A percentile compares a stretch with the other conserved stretches of the same genome.
Evolutionary conservation across 2,888 invertebrate species (phyloP).

Genomic region (Drosophila trichaetosa): DNA sequence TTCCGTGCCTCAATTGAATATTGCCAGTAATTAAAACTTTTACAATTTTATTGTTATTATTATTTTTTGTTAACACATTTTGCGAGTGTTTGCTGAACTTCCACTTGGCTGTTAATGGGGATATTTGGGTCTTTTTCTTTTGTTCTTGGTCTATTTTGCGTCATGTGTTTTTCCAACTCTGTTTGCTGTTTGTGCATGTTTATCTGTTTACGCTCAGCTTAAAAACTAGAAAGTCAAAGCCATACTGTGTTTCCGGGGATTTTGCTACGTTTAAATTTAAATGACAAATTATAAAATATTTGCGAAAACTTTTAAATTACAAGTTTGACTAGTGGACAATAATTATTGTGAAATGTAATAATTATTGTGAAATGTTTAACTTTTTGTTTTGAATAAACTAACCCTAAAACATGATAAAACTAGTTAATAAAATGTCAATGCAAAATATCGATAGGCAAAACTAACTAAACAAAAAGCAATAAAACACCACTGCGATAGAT

Average conservation of each 20-base stretch:
- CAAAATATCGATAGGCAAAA: neutral
- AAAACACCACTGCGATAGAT: neutral
- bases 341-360: neutral
- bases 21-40: constrained; percentile 1
- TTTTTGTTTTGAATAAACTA: neutral
- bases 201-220: constrained; percentile 29
- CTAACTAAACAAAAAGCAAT: neutral
- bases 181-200: constrained; percentile 1
- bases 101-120: constrained; percentile 32
- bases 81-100: constrained; percentile 55
- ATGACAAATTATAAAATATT: constrained; percentile 15
- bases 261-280: constrained; percentile 25
- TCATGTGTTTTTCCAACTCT: constrained; percentile 12
- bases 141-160: constrained; percentile 2
- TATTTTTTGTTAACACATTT: constrained; percentile 17
- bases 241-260: constrained; percentile 39
- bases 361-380: neutral
- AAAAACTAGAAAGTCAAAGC: constrained; percentile 45
- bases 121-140: constrained; percentile 14
- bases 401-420: neutral
- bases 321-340: neutral
- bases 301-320: neutral
- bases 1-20: constrained; percentile 7
- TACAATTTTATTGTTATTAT: neutral
- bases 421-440: neutral